Evolutionary conservation across 2,888 invertebrate species (phyloP).

Genomic region (Apodemia duryi): DNA sequence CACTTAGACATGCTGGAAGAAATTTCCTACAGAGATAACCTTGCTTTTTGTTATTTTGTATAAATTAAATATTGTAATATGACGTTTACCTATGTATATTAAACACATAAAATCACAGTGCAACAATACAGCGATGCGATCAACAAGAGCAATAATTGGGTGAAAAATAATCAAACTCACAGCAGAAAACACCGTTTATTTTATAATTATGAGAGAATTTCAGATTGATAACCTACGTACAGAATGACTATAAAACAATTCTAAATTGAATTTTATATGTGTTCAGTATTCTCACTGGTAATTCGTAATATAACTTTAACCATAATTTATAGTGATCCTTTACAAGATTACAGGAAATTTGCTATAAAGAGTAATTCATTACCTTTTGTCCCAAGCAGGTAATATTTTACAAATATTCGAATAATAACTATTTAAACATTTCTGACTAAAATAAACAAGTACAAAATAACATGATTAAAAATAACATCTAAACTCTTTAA

Average conservation of each 20-base stretch:
- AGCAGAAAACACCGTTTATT: conserved; percentile 82
- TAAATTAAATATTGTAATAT: too few species aligned
- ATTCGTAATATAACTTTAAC: conserved; percentile 46
- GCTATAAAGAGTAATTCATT: conserved; percentile 54
- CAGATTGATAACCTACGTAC: conserved; percentile 80
- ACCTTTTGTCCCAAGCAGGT: conserved; percentile 24
- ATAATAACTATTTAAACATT: conserved; percentile 68
- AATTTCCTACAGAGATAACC: too few species aligned
- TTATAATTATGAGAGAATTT: conserved; percentile 81
- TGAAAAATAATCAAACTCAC: conserved; percentile 46
- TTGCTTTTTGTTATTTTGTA: too few species aligned
- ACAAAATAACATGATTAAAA: conserved; percentile 66
- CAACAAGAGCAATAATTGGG: not conserved
- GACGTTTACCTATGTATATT: too few species aligned
- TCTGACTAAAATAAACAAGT: conserved; percentile 65
- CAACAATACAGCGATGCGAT: too few species aligned
- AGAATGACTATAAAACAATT: conserved; percentile 79
- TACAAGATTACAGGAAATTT: conserved; percentile 69
- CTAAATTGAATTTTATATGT: conserved; percentile 73
- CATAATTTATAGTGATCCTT: conserved; percentile 49
- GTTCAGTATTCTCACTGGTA: conserved; percentile 61
- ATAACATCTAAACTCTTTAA: conserved; percentile 44
- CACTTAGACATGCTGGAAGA: too few species aligned
- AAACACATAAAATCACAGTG: too few species aligned
- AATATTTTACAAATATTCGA: conserved; percentile 54